Evolutionary conservation across 2,113 vertebrate genomes (phyloP).

Genomic region (Hyla sarda): DNA sequence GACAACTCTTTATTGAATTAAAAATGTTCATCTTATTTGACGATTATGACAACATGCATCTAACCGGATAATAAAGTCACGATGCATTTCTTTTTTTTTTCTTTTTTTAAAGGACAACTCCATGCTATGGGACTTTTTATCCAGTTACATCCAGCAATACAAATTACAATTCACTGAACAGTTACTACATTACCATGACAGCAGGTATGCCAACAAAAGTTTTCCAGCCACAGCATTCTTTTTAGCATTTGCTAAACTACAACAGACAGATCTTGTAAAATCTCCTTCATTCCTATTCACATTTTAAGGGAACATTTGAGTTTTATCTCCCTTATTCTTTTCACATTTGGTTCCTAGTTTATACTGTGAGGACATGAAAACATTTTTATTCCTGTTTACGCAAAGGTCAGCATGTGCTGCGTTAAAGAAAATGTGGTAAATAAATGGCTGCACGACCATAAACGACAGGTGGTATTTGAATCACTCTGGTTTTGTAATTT

Average conservation of each 20-base stretch:
- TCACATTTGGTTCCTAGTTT: constrained; percentile 41
- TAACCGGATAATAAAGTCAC: too few relatives aligned
- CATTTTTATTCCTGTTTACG: constrained; percentile 51
- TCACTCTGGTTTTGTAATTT: constrained; percentile 68
- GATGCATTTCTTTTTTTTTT: too few relatives aligned
- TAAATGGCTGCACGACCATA: constrained; percentile 66
- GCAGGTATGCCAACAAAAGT: neutral
- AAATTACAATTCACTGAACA: neutral
- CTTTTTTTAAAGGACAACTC: neutral
- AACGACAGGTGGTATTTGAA: constrained; percentile 68
- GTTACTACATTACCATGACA: neutral
- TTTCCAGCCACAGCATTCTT: neutral
- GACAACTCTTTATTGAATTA: too few relatives aligned
- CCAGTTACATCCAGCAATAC: neutral
- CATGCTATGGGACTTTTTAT: neutral
- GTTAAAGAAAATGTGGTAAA: constrained; percentile 68
- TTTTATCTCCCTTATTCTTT: constrained; percentile 35
- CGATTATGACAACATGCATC: too few relatives aligned
- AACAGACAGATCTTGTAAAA: constrained; percentile 2
- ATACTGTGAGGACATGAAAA: constrained; percentile 38
- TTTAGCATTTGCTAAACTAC: neutral
- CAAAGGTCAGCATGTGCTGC: constrained; percentile 70
- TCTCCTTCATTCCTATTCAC: neutral
- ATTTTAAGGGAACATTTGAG: constrained; percentile 17
- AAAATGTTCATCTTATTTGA: too few relatives aligned